phyloP scores from a whole-genome alignment of 2,888 invertebrate species.

The Lasioglossum lativentre region DNA sequence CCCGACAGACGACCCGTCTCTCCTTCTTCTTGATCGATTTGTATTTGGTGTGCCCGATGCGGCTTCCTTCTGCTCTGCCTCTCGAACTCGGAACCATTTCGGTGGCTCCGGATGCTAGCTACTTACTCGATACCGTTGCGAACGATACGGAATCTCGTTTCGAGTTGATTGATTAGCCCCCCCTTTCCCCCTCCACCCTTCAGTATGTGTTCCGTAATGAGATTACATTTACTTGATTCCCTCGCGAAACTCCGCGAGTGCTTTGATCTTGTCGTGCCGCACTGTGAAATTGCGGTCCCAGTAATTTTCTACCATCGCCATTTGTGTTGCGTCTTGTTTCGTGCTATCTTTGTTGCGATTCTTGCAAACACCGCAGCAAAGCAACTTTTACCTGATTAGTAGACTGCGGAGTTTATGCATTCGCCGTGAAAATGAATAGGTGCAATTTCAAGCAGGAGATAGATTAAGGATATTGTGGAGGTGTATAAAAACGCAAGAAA shows the following conservation, averaged over 20 bases:
- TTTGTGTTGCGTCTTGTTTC: neutral
- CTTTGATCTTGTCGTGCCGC: neutral
- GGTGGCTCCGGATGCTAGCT: constrained; percentile 21
- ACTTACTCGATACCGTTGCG: constrained; percentile 10
- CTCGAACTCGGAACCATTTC: constrained; percentile 7
- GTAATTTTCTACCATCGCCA: neutral
- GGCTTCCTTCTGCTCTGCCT: constrained; percentile 35
- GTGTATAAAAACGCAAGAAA: too few relatives aligned
- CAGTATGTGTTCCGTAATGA: constrained; percentile 22
- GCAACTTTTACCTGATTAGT: neutral
- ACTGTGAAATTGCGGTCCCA: neutral
- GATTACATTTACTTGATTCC: constrained; percentile 5
- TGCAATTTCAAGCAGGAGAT: neutral
- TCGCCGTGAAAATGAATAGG: neutral
- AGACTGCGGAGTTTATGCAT: neutral
- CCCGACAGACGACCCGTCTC: constrained; percentile 37
- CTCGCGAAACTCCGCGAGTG: neutral
- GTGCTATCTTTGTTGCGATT: neutral
- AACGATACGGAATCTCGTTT: constrained; percentile 39
- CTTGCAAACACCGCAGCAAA: neutral
- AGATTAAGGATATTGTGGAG: too few relatives aligned
- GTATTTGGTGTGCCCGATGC: constrained; percentile 53
- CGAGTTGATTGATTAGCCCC: constrained; percentile 34
- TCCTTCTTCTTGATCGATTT: constrained; percentile 65
- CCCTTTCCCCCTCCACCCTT: neutral